A percentile compares a stretch with the other conserved stretches of the same genome.
phyloP scores from a whole-genome alignment of 2,888 invertebrate genomes.

The Trachelus stipa region DNA sequence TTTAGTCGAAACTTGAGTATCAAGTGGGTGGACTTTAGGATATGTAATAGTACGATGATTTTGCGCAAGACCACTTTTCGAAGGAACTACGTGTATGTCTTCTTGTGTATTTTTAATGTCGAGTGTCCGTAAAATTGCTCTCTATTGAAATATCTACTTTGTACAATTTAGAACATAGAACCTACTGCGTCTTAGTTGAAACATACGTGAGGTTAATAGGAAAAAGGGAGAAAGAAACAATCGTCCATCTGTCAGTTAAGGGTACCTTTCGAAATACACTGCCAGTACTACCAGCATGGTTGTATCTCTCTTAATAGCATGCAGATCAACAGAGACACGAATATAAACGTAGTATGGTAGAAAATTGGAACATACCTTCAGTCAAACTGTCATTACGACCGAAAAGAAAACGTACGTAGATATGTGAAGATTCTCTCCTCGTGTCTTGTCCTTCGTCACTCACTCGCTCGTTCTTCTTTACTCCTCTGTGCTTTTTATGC shows the following conservation, averaged over 20 bases:
- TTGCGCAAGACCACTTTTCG: too few relatives aligned
- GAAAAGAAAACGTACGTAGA: too few relatives aligned
- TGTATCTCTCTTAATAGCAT: too few relatives aligned
- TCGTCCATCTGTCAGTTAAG: background rate
- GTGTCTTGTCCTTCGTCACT: conserved; percentile 5
- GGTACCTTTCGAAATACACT: background rate
- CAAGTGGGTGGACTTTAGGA: background rate
- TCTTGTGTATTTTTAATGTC: background rate
- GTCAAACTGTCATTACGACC: too few relatives aligned
- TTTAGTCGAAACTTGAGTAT: background rate
- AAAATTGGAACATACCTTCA: too few relatives aligned
- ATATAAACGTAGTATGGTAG: too few relatives aligned
- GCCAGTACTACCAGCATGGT: too few relatives aligned
- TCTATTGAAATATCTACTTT: background rate
- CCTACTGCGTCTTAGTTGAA: conserved; percentile 6
- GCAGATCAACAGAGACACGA: too few relatives aligned
- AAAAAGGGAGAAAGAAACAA: background rate
- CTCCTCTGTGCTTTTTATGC: background rate
- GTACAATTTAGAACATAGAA: too few relatives aligned
- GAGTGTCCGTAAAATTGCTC: background rate
- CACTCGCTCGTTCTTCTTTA: background rate
- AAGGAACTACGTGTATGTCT: too few relatives aligned
- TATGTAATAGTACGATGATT: background rate
- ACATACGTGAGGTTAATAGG: background rate
- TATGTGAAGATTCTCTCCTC: conserved; percentile 18